phyloP scores from a whole-genome alignment of 2,888 invertebrate genomes.

The Apomyelois bistriatella region DNA sequence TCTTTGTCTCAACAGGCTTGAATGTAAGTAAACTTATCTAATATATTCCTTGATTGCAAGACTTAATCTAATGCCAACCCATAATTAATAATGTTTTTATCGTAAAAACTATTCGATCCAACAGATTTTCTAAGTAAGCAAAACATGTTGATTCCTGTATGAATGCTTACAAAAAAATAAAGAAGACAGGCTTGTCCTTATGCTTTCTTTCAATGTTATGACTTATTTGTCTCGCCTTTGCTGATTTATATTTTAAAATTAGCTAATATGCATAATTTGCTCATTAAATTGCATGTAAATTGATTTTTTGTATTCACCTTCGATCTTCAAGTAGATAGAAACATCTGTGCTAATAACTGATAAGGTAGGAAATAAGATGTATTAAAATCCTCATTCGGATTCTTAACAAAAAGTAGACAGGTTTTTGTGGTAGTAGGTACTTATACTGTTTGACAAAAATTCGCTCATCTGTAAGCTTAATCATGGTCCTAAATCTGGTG shows the following conservation, averaged over 20 bases:
- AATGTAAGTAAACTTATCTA: no score
- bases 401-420: not conserved
- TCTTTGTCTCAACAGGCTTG: no score
- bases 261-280: slow-evolving; percentile 64
- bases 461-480: no score
- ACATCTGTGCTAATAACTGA: slow-evolving; percentile 46
- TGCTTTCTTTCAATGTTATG: slow-evolving; percentile 67
- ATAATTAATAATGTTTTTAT: no score
- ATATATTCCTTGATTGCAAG: no score
- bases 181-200: slow-evolving; percentile 52
- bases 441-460: not conserved
- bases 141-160: slow-evolving; percentile 47
- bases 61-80: no score
- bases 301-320: slow-evolving; percentile 52
- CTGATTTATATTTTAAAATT: slow-evolving; percentile 63
- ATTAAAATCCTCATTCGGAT: slow-evolving; percentile 21
- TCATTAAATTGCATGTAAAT: slow-evolving; percentile 66
- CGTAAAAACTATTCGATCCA: no score
- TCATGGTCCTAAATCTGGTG: no score
- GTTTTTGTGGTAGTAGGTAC: no score
- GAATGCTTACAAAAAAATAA: slow-evolving; percentile 38
- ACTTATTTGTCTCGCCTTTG: slow-evolving; percentile 70
- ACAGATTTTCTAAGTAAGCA: not conserved
- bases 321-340: slow-evolving; percentile 41
- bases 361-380: slow-evolving; percentile 54